Evolutionary conservation across 2,113 vertebrate species (phyloP), one percentile per base, ranked within the genome.

Genomic region (Platycercus adscitus): DNA sequence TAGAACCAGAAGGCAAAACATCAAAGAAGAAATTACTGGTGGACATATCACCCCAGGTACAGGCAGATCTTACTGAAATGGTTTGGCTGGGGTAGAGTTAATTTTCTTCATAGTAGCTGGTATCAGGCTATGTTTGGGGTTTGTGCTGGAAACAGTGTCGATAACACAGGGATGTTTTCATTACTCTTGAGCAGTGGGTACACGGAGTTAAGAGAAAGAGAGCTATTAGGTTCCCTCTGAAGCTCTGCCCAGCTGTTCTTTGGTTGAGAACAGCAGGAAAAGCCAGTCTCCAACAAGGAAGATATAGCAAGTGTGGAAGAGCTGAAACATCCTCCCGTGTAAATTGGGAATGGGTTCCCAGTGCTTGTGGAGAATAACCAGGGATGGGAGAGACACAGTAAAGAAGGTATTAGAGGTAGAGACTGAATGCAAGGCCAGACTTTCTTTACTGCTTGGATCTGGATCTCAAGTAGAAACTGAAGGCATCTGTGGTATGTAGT

Each of bases 291-390:
- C 28, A 41, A 21, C 8, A 60, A 52, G 9, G 24, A 31, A 73
- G 33, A 17, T 17, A 28, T 0, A 64, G 7, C 1, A 1, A 2
- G 7, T n/a, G 11, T 1, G 1, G 66, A 70, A 85, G 17, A 75
- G 24, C 17, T 70, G 44, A 50, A 81, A 5, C 14, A 73, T 43
- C 21, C 13, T 78, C 18, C 29, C 29, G 1, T 50, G 33, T 26
- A 47, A 77, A 82, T 1, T 12, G 3, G 17, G 50, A 83, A 66
- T 49, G 3, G 2, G 9, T 43, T 56, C 44, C 21, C 41, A 63
- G 37, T 10, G 71, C 13, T 83, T 77, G 11, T 19, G 44, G 33
- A 20, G 26, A 18, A 53, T 16, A 46, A 37, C 17, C 16, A 23
- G 35, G 16, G 35, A 81, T 5, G 6, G 8, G 8, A 68, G 9